Evolutionary conservation across 2,888 invertebrate genomes (phyloP), one percentile per base, ranked within the genome.

Genomic region (Eupithecia pulchellata): DNA sequence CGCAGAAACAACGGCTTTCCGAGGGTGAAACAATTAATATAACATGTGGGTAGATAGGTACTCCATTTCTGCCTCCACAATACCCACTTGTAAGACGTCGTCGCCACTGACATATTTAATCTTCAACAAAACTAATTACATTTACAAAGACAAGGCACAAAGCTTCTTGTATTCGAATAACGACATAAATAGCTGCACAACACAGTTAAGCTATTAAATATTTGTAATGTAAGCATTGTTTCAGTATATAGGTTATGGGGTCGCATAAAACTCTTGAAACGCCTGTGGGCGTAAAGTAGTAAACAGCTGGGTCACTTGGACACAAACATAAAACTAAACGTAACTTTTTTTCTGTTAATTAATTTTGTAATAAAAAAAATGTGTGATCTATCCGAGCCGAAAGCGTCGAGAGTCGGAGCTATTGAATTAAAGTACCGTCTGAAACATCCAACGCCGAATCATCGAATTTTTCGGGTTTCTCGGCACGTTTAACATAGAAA

Each of bases 181-280:
- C 39, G 36, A 60, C 64, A 64, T 66, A 60, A 61, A 34, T 25
- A 25, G 25, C 20, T 64, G 63, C 47, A 63, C n/a, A 29, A 60
- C 58, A 47, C 66, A 77, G 76, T 75, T 72, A 77, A 78, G 76
- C 77, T 81, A 81, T 81, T 82, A 81, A 81, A 82, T 82, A 81
- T 81, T 79, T 79, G 79, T 79, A 74, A 71, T 78, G 79, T 77
- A 73, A 72, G 67, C 67, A 75, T 77, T 79, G 76, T 72, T 64
- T 66, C 75, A 75, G 76, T 70, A 84, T 82, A 75, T 84, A 75
- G 85, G 86, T 86, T 82, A 84, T 36, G 79, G 75, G 84, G 78
- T 27, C 81, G 73, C 75, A 73, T 81, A 76, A 77, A 80, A 80
- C 77, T 74, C 66, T 69, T 76, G 52, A 66, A 69, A 72, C 73